Conservation (phyloP, 1,140 invertebrate species). For the Ditylenchus dipsaci region DNA sequence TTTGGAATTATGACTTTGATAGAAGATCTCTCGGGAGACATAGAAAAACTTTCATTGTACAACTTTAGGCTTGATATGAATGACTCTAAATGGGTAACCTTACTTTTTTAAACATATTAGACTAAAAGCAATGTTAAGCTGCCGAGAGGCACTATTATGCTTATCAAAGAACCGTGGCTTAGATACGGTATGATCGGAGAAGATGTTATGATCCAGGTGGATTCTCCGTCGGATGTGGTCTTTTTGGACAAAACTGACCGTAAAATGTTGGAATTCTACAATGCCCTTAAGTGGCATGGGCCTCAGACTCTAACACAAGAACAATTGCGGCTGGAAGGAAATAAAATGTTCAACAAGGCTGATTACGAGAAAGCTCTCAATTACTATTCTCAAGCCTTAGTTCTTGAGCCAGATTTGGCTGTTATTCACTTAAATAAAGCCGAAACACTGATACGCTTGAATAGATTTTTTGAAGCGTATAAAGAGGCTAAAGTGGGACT, state of each 20-base stretch:
- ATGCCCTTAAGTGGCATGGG: not conserved
- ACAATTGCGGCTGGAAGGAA: not conserved
- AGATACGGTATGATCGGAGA: not conserved
- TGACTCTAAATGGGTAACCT: conserved; percentile 5
- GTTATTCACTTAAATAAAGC: not conserved
- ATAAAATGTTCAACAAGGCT: not conserved
- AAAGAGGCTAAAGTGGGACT: conserved; percentile 7
- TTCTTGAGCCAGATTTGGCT: not conserved
- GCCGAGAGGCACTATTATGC: conserved; percentile 7
- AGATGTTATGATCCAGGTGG: conserved; percentile 7
- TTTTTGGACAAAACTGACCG: not conserved
- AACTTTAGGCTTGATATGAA: conserved; percentile 7
- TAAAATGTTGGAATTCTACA: not conserved
- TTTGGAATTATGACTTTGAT: not conserved
- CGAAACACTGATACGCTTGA: not conserved
- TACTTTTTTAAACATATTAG: no score
- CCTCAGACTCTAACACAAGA: not conserved
- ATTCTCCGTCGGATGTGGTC: conserved; percentile 5
- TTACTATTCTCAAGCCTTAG: not conserved
- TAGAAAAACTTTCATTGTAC: conserved; percentile 16
- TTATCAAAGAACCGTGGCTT: conserved; percentile 17
- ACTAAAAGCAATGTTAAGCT: no score
- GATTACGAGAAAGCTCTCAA: not conserved
- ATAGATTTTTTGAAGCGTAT: conserved; percentile 9
- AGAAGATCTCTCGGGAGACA: conserved; percentile 8